Evolutionary conservation across 2,888 invertebrate species (phyloP).

Genomic region (Pyralis farinalis): DNA sequence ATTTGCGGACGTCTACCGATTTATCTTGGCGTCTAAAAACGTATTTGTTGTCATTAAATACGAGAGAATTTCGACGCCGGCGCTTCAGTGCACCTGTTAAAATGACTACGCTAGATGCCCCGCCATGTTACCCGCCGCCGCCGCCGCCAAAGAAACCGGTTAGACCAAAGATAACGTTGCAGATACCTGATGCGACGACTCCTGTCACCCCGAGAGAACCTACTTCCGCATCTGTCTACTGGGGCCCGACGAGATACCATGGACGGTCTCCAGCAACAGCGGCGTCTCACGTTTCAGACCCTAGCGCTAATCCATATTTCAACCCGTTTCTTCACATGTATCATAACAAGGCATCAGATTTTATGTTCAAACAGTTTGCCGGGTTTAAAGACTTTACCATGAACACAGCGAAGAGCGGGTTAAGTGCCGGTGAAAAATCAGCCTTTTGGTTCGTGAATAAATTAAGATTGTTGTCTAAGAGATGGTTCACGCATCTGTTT

Average conservation of each 20-base stretch:
- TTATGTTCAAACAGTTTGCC: slow-evolving; percentile 89
- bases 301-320: slow-evolving; percentile 53
- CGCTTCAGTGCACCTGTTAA: slow-evolving; percentile 54
- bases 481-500: slow-evolving; percentile 95
- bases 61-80: slow-evolving; percentile 30
- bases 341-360: slow-evolving; percentile 86
- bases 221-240: slow-evolving; percentile 41
- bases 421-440: slow-evolving; percentile 91
- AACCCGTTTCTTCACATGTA: slow-evolving; percentile 74
- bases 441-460: slow-evolving; percentile 91
- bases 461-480: slow-evolving; percentile 87
- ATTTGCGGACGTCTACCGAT: slow-evolving; percentile 52
- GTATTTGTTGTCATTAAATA: slow-evolving; percentile 38
- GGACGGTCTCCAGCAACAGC: slow-evolving; percentile 52
- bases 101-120: slow-evolving; percentile 51
- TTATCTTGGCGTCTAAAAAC: slow-evolving; percentile 22
- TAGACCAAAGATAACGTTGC: slow-evolving; percentile 73
- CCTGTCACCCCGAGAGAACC: slow-evolving; percentile 42
- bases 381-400: slow-evolving; percentile 89
- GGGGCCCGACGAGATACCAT: slow-evolving; percentile 42
- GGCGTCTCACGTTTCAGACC: slow-evolving; percentile 56
- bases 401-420: slow-evolving; percentile 86
- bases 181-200: slow-evolving; percentile 53
- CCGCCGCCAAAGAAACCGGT: slow-evolving; percentile 53
- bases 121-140: slow-evolving; percentile 58